Conservation (phyloP, 2,797 vertebrate species). For the Ispidina lecontei region DNA sequence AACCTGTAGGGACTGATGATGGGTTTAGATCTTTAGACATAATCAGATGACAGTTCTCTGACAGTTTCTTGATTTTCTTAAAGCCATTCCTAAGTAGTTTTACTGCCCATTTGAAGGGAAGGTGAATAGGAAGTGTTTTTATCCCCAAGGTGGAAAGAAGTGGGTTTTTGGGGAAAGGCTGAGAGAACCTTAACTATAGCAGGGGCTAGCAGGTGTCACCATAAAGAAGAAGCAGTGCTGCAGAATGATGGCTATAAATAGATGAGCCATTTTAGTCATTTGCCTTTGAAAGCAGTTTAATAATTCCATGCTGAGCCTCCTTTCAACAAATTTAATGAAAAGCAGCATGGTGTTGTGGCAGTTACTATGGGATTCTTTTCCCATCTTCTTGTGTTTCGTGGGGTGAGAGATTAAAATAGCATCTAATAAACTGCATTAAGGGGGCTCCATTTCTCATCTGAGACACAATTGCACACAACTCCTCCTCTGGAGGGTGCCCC, state of each 20-base stretch:
- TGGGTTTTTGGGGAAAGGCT: not conserved
- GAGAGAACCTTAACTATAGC: slow-evolving; percentile 53
- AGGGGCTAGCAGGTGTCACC: slow-evolving; percentile 37
- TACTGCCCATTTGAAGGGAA: not conserved
- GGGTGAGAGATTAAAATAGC: slow-evolving; percentile 85
- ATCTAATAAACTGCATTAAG: slow-evolving; percentile 80
- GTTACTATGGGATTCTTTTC: slow-evolving; percentile 80
- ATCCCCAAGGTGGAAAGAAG: not conserved
- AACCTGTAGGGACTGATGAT: not conserved
- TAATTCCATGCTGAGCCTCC: slow-evolving; percentile 82
- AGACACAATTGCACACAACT: slow-evolving; percentile 44
- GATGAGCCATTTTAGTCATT: slow-evolving; percentile 76
- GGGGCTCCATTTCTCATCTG: slow-evolving; percentile 44
- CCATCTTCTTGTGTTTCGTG: slow-evolving; percentile 73
- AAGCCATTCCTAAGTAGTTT: not conserved
- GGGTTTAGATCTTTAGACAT: not conserved
- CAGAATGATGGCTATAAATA: slow-evolving; percentile 73
- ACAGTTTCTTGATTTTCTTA: not conserved
- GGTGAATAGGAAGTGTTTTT: not conserved
- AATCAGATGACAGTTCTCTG: not conserved
- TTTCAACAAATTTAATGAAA: slow-evolving; percentile 92
- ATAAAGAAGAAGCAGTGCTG: slow-evolving; percentile 51
- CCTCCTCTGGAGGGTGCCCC: slow-evolving; percentile 62
- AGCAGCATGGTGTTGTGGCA: slow-evolving; percentile 81
- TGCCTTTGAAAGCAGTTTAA: slow-evolving; percentile 79